phyloP scores from a whole-genome alignment of 2,888 invertebrate species.

The Athrips mouffetella region DNA sequence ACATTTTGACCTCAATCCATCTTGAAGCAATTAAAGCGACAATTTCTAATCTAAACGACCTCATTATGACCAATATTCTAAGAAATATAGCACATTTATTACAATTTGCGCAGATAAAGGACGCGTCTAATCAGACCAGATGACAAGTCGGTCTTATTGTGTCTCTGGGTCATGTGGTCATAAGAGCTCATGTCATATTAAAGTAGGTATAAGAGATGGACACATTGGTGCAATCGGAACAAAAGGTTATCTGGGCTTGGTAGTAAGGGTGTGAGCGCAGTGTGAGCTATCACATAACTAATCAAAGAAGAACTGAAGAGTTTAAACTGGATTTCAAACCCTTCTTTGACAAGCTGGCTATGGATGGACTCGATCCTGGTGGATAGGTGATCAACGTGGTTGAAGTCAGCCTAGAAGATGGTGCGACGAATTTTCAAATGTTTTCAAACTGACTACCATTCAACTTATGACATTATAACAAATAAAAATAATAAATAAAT shows the following conservation, averaged over 20 bases:
- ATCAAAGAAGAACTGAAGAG: not conserved
- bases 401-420: too few species aligned
- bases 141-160: conserved; percentile 34
- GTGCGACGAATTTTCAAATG: too few species aligned
- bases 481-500: too few species aligned
- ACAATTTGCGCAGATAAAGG: conserved; percentile 18
- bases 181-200: conserved; percentile 22
- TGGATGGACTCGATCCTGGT: too few species aligned
- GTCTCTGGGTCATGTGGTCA: conserved; percentile 36
- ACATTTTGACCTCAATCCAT: too few species aligned
- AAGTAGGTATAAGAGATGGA: not conserved
- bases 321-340: not conserved
- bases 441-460: too few species aligned
- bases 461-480: too few species aligned
- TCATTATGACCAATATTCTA: conserved; percentile 13
- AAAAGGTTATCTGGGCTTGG: conserved; percentile 16
- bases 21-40: not conserved
- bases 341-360: not conserved
- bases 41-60: conserved; percentile 1
- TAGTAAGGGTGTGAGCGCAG: not conserved
- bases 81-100: conserved; percentile 13
- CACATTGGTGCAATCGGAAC: conserved; percentile 4
- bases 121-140: conserved; percentile 24
- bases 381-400: too few species aligned
- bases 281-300: not conserved